A percentile compares a stretch with the other conserved stretches of the same genome.
Evolutionary conservation across 2,113 vertebrate species (phyloP).

Genomic region (Mormyrus iriodes): DNA sequence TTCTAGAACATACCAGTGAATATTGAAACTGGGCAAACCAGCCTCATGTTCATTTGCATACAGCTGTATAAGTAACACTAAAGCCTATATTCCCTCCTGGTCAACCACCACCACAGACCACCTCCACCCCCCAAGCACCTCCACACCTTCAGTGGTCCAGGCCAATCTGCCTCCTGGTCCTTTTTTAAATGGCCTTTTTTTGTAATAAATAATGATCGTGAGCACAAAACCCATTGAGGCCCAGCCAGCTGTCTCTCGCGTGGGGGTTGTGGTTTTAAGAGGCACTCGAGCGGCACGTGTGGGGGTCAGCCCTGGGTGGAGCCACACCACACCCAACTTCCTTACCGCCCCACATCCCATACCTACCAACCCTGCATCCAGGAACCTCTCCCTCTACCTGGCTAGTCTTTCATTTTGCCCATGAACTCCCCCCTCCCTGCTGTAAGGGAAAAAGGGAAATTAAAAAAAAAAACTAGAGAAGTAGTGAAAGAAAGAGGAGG

Average conservation of each 20-base stretch:
- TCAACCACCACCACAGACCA: neutral
- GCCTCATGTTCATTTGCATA: conserved; percentile 13
- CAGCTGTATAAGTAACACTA: conserved; percentile 10
- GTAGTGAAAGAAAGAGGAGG: neutral
- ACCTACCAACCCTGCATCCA: neutral
- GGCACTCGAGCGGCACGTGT: conserved; percentile 19
- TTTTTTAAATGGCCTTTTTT: neutral
- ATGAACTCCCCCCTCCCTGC: neutral
- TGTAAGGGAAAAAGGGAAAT: neutral
- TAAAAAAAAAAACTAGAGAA: neutral
- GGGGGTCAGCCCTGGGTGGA: neutral
- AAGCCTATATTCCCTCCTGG: conserved; percentile 5
- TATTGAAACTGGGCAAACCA: conserved; percentile 12
- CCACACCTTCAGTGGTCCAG: conserved; percentile 12
- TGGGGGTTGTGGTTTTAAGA: neutral
- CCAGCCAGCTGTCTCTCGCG: conserved; percentile 11
- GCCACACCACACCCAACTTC: neutral
- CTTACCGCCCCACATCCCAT: neutral
- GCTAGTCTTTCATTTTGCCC: neutral
- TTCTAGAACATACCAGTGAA: conserved; percentile 10
- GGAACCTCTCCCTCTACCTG: neutral
- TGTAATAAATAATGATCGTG: conserved; percentile 9
- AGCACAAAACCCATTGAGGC: conserved; percentile 15
- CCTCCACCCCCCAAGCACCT: neutral
- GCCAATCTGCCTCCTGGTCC: neutral